Conservation (phyloP, 2,888 invertebrate species). For the Brenthis daphne region DNA sequence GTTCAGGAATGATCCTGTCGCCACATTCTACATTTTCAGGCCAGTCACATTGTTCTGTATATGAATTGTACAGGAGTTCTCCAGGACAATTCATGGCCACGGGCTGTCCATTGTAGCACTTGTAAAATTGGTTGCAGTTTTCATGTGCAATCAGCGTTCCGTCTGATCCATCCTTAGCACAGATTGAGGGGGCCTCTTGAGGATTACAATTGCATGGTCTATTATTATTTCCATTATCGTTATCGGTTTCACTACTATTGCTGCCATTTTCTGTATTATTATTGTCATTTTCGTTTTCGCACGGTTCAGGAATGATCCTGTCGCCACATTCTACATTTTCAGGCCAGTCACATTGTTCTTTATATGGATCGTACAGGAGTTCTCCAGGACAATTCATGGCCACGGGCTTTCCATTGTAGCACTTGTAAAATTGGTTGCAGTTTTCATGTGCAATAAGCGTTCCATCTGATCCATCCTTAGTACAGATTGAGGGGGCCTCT, state of each 20-base stretch:
- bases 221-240: slow-evolving; percentile 36
- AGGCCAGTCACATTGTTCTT: slow-evolving; percentile 49
- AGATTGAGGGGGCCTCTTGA: slow-evolving; percentile 44
- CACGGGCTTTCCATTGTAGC: slow-evolving; percentile 40
- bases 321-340: slow-evolving; percentile 48
- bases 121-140: slow-evolving; percentile 52
- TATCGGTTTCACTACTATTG: slow-evolving; percentile 13
- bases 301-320: slow-evolving; percentile 41
- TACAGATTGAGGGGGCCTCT: slow-evolving; percentile 46
- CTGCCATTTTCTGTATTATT: slow-evolving; percentile 17
- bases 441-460: slow-evolving; percentile 48
- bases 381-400: slow-evolving; percentile 40
- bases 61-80: slow-evolving; percentile 47
- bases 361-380: slow-evolving; percentile 47
- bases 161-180: slow-evolving; percentile 45
- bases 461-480: slow-evolving; percentile 43
- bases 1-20: slow-evolving; percentile 37
- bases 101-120: slow-evolving; percentile 47
- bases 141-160: slow-evolving; percentile 39
- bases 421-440: slow-evolving; percentile 49
- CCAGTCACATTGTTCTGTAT: slow-evolving; percentile 50
- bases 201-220: slow-evolving; percentile 46
- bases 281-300: slow-evolving; percentile 13
- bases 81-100: slow-evolving; percentile 44
- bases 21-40: slow-evolving; percentile 48